Evolutionary conservation across 2,797 vertebrate species (phyloP).

Genomic region (Eurystomus glaucurus): DNA sequence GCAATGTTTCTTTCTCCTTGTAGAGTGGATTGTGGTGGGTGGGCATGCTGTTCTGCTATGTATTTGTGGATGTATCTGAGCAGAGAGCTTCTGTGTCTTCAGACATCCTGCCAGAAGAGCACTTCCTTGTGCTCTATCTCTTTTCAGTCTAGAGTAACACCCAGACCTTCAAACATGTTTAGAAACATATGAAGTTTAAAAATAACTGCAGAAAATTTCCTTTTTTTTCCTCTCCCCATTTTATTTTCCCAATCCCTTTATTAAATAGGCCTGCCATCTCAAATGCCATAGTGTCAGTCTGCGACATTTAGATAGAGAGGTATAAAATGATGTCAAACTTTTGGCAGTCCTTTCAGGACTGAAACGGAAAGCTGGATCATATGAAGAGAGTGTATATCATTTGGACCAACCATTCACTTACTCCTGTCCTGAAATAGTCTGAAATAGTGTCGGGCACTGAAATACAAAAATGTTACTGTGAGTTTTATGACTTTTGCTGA

Average conservation of each 20-base stretch:
- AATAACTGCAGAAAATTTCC: not conserved
- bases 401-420: not conserved
- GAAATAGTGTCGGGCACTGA: not conserved
- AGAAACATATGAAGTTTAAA: not conserved
- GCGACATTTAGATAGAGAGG: not conserved
- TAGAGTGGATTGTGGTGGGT: fast-evolving
- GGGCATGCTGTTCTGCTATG: not conserved
- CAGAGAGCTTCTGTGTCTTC: not conserved
- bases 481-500: slow-evolving; percentile 3
- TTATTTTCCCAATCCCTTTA: not conserved
- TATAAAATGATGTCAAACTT: not conserved
- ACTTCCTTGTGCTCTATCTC: not conserved
- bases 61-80: not conserved
- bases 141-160: not conserved
- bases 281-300: not conserved
- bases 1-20: not conserved
- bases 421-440: not conserved
- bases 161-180: not conserved
- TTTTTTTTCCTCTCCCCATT: not conserved
- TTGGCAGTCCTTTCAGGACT: not conserved
- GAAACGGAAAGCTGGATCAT: not conserved
- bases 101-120: not conserved
- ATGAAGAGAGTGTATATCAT: not conserved
- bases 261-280: not conserved
- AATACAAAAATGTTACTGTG: not conserved